Evolutionary conservation across 2,888 invertebrate genomes (phyloP), one percentile per base, ranked within the genome.

Genomic region (Phymatocera aterrima): DNA sequence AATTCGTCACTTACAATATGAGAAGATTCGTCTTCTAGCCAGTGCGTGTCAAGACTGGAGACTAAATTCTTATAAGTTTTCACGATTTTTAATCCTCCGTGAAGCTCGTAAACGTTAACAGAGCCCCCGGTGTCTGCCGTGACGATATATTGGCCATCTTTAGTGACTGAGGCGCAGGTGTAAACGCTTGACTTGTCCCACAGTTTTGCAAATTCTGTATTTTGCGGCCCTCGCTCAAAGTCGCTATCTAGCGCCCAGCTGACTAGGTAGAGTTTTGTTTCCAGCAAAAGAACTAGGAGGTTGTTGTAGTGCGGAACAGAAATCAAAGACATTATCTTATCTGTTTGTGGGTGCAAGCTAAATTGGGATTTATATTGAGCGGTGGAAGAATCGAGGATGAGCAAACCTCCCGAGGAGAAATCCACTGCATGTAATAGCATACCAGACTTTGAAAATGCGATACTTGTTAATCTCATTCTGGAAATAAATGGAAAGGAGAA

Each of bases 61-160:
- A 88, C 85, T 15, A 85, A 85, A 43, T 86, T 87, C 79, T 87
- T 88, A 34, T 87, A 89, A 31, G 84, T 85, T 10, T 86, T 87
- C 24, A 88, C 81, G 3, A 85, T 83, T 65, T 87, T 83, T 54
- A 83, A 81, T 5, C 31, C 80, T 15, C 64, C 48, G 61, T 86
- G 84, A 24, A 89, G 83, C 79, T 91, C 85, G 88, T 90, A 91
- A 78, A 92, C 89, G 60, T 87, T 89, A 37, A 92, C 88, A n/a
- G 86, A 88, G 64, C 90, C 89, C 78, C 88, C 87, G 3, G 90
- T 89, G 68, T 91, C 91, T 18, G 89, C 91, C 60, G 90, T 86
- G 54, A 92, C 88, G 72, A 92, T 84, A 83, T 91, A 91, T 57
- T 87, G 84, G 2, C 90, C 90, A 82, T 92, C 92, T 51, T 90